Base-by-base conservation (phyloP, 2,113 vertebrate species). In the Tenrec ecaudatus region DNA sequence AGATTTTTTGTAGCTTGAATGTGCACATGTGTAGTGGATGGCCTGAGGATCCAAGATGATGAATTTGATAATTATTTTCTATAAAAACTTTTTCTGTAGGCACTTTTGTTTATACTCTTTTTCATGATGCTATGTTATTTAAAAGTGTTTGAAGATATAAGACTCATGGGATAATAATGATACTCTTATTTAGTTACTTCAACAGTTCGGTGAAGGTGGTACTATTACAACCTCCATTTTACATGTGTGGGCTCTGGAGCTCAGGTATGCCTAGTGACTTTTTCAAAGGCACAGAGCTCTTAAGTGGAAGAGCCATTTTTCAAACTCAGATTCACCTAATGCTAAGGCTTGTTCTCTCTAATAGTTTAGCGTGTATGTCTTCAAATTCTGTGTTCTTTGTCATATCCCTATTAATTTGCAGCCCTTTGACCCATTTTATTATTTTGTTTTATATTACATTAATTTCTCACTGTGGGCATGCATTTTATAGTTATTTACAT, bases 191-290 rank as follows among this genome's bases (percentile, higher is more conserved):
- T 53, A 53, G 47, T 53, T 53, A 53, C 11, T 53, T 10, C 47
- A 53, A 53, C 12, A 53, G 47, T 53, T 53, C 9, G 6, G 12
- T 53, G 47, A 14, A 62, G 60, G 60, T 62, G 60, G 60, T 62
- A 62, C 40, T 77, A 27, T 58, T 88, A 53, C 47, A 53, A 53
- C 12, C 69, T 68, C 78, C 60, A 33, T 69, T 68, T 57, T 91
- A 38, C 16, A 85, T 58, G 20, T 38, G 78, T 82, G 33, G 38
- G 78, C 27, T 47, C 53, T 66, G 40, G 86, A 73, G 25, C 33
- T 86, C 75, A 86, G 29, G 47, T 53, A 73, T 79, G 47, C n/a
- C 64, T 79, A 62, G 86, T 73, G 69, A 88, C 62, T 57, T 92
- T 92, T 6, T 22, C 4, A 64, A 89, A 10, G 23, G 27, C 36